These are phyloP conservation scores for Tineola bisselliella DNA, from an alignment of 2,888 invertebrate species.

Conservation along the genomic window DNA sequence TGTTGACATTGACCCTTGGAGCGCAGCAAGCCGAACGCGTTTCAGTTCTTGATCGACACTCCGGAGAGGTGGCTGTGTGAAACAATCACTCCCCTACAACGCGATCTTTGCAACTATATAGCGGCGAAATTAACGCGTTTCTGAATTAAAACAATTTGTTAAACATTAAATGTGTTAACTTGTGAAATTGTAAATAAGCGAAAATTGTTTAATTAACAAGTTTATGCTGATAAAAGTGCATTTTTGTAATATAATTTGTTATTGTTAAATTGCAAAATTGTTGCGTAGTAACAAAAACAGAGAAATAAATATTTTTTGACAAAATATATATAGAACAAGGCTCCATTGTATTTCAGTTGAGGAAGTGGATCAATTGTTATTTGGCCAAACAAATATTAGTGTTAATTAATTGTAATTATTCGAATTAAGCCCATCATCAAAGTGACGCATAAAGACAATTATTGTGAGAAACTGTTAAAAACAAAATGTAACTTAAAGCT, in stretches of 20 bases:
- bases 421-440: neutral
- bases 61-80: neutral
- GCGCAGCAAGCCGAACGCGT: neutral
- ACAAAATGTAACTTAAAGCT: neutral
- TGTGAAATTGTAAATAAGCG: no score
- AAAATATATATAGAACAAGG: neutral
- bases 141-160: neutral
- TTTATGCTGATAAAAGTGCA: neutral
- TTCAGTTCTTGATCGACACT: neutral
- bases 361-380: neutral
- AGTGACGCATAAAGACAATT: neutral
- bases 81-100: neutral
- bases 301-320: neutral
- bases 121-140: neutral
- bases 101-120: neutral
- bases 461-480: constrained; percentile 3
- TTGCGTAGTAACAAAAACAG: no score
- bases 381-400: neutral
- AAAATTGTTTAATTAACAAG: neutral
- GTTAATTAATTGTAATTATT: constrained; percentile 3
- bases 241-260: neutral
- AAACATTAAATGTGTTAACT: neutral
- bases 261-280: neutral
- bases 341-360: neutral
- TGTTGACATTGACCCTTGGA: constrained; percentile 5